A percentile compares a stretch with the other conserved stretches of the same genome.
These are phyloP conservation scores for Hydropsyche tenuis DNA, from an alignment of 1,140 invertebrate species.

Conservation along the genomic window DNA sequence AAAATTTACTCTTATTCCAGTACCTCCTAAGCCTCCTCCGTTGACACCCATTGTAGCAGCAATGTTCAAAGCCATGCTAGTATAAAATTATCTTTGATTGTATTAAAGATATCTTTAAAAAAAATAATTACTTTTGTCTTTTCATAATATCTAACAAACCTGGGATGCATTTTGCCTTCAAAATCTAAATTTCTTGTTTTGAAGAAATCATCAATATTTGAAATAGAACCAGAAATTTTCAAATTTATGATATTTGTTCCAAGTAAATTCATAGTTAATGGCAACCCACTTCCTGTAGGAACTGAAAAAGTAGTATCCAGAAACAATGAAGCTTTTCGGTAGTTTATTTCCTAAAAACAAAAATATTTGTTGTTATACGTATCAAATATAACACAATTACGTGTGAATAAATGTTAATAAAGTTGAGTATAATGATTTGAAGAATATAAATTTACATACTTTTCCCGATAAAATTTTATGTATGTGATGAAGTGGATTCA, in stretches of 20 bases:
- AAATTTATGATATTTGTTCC: slow-evolving; percentile 86
- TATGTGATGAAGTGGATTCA: slow-evolving; percentile 73
- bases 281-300: slow-evolving; percentile 84
- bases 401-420: too few species aligned
- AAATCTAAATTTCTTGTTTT: slow-evolving; percentile 72
- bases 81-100: slow-evolving; percentile 12
- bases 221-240: slow-evolving; percentile 74
- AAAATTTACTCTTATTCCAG: slow-evolving; percentile 81
- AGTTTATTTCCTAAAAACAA: slow-evolving; percentile 72
- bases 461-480: slow-evolving; percentile 76
- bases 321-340: slow-evolving; percentile 81
- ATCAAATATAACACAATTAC: too few species aligned
- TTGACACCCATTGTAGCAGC: slow-evolving; percentile 80
- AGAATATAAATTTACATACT: slow-evolving; percentile 58
- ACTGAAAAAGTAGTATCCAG: slow-evolving; percentile 85
- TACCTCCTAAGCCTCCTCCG: slow-evolving; percentile 74
- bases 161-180: slow-evolving; percentile 77
- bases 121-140: too few species aligned
- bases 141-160: slow-evolving; percentile 55
- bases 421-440: too few species aligned
- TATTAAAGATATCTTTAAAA: too few species aligned
- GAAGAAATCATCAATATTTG: slow-evolving; percentile 61
- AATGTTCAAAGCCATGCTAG: slow-evolving; percentile 81
- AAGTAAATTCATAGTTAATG: slow-evolving; percentile 81
- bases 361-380: slow-evolving; percentile 24